These are phyloP conservation scores for Vulpes ferrilata DNA, from an alignment of 2,113 vertebrate genomes.

Conservation along the genomic window DNA sequence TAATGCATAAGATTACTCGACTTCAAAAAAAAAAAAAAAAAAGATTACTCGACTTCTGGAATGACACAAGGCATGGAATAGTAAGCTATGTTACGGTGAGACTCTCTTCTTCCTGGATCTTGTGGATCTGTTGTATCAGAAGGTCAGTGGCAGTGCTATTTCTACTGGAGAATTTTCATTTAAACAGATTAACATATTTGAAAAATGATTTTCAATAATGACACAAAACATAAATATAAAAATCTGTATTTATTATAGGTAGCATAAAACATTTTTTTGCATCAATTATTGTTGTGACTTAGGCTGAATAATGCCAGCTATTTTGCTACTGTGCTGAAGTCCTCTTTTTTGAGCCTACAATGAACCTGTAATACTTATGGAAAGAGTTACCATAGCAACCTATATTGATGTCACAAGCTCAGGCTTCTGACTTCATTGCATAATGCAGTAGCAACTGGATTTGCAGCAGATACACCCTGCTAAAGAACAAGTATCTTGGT, in stretches of 20 bases:
- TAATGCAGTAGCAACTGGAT: constrained; percentile 83
- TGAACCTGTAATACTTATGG: constrained; percentile 84
- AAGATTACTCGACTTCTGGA: constrained; percentile 12
- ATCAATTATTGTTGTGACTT: neutral
- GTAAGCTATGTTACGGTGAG: neutral
- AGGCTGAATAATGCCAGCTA: constrained; percentile 43
- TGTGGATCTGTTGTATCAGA: neutral
- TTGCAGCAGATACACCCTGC: constrained; percentile 80
- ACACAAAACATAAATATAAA: neutral
- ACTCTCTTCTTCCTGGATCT: neutral
- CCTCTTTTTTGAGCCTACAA: constrained; percentile 80
- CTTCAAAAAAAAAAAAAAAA: neutral
- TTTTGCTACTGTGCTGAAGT: constrained; percentile 73
- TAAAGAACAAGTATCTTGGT: constrained; percentile 78
- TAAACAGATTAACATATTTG: neutral
- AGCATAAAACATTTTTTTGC: constrained; percentile 6
- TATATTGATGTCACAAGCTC: constrained; percentile 83
- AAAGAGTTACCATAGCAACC: constrained; percentile 83
- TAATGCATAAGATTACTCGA: neutral
- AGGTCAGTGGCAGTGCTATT: neutral
- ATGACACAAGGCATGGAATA: neutral
- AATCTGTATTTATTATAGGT: neutral
- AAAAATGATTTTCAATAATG: constrained; percentile 28
- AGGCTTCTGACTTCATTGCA: constrained; percentile 85
- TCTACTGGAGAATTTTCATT: constrained; percentile 35